Percentiles rank a stretch among this genome's conserved stretches.
Conservation (phyloP, 2,888 invertebrate species). For the Therioaphis trifolii region DNA sequence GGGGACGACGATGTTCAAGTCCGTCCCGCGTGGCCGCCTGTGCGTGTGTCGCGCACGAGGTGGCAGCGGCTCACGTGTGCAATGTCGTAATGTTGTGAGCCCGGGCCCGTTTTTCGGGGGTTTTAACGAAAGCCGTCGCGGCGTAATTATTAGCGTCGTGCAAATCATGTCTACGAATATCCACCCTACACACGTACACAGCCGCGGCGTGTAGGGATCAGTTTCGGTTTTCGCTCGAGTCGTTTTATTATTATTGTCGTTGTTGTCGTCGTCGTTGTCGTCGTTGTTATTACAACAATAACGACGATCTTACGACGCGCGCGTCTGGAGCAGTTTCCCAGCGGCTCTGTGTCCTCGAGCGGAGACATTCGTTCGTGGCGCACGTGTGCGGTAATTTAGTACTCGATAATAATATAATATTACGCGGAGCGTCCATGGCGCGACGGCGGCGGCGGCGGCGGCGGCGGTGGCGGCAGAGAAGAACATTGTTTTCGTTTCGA, state of each 20-base stretch:
- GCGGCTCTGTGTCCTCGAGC: too few species aligned
- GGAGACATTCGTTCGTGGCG: too few species aligned
- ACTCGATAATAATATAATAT: neutral
- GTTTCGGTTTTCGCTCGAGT: constrained; percentile 50
- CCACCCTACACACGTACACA: too few species aligned
- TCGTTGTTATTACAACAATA: too few species aligned
- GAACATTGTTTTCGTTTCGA: neutral
- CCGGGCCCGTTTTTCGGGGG: neutral
- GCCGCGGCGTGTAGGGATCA: neutral
- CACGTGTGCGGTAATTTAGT: too few species aligned
- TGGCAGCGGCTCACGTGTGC: neutral
- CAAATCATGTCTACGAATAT: too few species aligned
- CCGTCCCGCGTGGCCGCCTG: too few species aligned
- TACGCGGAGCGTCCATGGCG: too few species aligned
- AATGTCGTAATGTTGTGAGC: neutral
- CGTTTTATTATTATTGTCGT: constrained; percentile 31
- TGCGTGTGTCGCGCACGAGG: neutral
- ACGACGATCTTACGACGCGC: constrained; percentile 15
- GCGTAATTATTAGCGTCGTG: neutral
- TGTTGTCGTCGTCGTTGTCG: too few species aligned
- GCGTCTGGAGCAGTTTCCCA: constrained; percentile 53
- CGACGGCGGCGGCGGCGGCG: too few species aligned
- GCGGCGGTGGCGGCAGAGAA: too few species aligned
- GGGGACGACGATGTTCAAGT: too few species aligned
- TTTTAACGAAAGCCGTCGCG: neutral